Base-by-base conservation (phyloP, 2,797 vertebrate genomes). In the Staurois parvus region DNA sequence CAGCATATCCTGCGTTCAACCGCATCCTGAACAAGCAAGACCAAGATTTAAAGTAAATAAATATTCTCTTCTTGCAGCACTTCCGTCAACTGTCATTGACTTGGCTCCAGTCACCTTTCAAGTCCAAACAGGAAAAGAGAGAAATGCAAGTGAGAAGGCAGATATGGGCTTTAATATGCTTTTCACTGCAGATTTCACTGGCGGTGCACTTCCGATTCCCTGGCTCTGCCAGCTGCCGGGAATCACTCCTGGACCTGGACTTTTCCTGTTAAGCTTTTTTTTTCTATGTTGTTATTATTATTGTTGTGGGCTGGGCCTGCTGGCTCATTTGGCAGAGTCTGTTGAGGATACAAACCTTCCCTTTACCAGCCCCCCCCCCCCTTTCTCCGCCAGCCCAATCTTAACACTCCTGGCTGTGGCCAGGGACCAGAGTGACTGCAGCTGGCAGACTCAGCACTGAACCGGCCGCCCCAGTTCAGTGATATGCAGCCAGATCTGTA, bases 101-200 rank as follows among this genome's bases (percentile, higher is more conserved):
- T 96, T 95, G 95, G 95, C 96, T 97, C 96, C 96, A 97, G 97
- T 97, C 95, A 97, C 96, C 96, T 97, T 94, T 97, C 96, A 96
- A 97, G 97, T 98, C 97, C 97, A 98, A 99, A 98, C 97, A 98
- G 97, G 97, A 98, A 98, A 95, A 94, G 94, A 95, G 94, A 96
- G 95, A 94, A 95, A 96, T 96, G 96, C 94, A 93, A 96, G 95
- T 92, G 94, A 97, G 96, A 96, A 95, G 95, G 96, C 94, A 96
- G 97, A 97, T 96, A 97, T 93, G 95, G 96, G 95, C 93, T 95
- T 97, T 98, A 95, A 97, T 97, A 96, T 97, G 97, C 96, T 96
- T 96, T 96, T 96, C 92, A 81, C 94, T 96, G 95, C 96, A 96
- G 94, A 96, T 97, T 96, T 95, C 93, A 94, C 91, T 94, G 91